Percentiles rank a stretch among this genome's conserved stretches.
These are phyloP conservation scores for Chelidonichthys spinosus DNA, from an alignment of 2,797 vertebrate genomes.

Conservation along the genomic window DNA sequence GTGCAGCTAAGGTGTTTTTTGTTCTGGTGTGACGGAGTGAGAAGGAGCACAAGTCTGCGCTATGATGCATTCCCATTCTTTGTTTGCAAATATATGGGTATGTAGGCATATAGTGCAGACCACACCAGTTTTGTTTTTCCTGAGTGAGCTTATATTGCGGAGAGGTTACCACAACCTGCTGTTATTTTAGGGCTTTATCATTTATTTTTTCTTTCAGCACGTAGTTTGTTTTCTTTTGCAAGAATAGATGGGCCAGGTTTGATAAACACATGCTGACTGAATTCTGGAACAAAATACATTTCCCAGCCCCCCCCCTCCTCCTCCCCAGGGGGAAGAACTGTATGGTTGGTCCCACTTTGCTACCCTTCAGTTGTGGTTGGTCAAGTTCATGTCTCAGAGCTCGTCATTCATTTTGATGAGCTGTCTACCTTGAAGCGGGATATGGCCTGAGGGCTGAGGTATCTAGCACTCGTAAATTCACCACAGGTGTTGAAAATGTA, in stretches of 20 bases:
- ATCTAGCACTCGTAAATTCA: conserved; percentile 44
- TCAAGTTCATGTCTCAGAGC: conserved; percentile 42
- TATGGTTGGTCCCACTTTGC: conserved; percentile 24
- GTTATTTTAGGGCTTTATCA: conserved; percentile 53
- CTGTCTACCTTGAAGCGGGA: conserved; percentile 51
- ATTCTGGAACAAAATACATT: conserved; percentile 44
- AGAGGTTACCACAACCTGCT: conserved; percentile 33
- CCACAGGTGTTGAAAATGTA: conserved; percentile 35
- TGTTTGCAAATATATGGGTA: conserved; percentile 64
- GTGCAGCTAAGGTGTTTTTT: conserved; percentile 73
- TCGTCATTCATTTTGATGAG: conserved; percentile 63
- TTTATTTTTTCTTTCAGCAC: conserved; percentile 18
- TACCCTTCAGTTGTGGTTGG: conserved; percentile 42
- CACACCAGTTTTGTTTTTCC: conserved; percentile 67
- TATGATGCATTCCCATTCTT: conserved; percentile 61
- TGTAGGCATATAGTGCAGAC: conserved; percentile 57
- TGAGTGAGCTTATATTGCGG: conserved; percentile 56
- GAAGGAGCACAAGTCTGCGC: conserved; percentile 45
- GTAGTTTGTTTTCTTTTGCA: not conserved
- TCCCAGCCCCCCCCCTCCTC: not conserved
- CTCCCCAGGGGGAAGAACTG: conserved; percentile 31
- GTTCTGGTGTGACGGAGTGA: conserved; percentile 34
- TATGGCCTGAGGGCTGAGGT: conserved; percentile 37
- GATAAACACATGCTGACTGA: conserved; percentile 35
- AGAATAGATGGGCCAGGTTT: conserved; percentile 13